Conservation (phyloP, 2,888 invertebrate species). For the Eupeodes latifasciatus region DNA sequence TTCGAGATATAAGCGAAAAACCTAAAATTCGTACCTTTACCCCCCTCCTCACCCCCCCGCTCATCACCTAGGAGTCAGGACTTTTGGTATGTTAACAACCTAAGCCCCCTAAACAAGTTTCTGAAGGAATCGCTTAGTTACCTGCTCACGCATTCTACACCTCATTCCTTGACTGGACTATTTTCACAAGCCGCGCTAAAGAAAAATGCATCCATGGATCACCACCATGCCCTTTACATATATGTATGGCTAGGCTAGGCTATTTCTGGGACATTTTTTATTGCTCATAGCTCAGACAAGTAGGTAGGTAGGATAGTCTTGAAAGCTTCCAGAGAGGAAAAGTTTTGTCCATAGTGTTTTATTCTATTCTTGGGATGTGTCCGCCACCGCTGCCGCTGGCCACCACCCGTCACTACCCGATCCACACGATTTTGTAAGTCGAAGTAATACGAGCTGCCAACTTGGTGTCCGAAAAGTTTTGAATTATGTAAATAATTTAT, state of each 20-base stretch:
- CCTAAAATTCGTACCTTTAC: no score
- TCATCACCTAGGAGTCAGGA: no score
- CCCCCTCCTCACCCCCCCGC: no score
- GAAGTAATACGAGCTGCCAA: conserved; percentile 69
- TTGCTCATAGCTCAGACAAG: background rate
- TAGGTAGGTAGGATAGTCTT: background rate
- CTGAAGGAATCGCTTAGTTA: no score
- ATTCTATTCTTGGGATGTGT: conserved; percentile 53
- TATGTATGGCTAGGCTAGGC: background rate
- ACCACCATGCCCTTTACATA: background rate
- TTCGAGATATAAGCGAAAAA: no score
- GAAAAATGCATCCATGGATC: conserved; percentile 60
- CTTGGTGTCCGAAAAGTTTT: conserved; percentile 75
- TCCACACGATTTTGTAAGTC: conserved; percentile 33
- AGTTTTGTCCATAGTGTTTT: conserved; percentile 50
- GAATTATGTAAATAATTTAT: conserved; percentile 76
- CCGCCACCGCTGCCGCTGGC: conserved; percentile 2
- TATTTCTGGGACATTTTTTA: background rate
- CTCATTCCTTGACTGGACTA: no score
- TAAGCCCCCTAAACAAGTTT: no score
- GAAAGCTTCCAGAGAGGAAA: conserved; percentile 38
- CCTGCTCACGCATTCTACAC: no score
- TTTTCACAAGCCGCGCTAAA: conserved; percentile 56
- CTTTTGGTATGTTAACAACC: no score
- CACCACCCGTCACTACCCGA: conserved; percentile 34